Base-by-base conservation (phyloP, 1,140 invertebrate genomes). In the Vanessa tameamea region DNA sequence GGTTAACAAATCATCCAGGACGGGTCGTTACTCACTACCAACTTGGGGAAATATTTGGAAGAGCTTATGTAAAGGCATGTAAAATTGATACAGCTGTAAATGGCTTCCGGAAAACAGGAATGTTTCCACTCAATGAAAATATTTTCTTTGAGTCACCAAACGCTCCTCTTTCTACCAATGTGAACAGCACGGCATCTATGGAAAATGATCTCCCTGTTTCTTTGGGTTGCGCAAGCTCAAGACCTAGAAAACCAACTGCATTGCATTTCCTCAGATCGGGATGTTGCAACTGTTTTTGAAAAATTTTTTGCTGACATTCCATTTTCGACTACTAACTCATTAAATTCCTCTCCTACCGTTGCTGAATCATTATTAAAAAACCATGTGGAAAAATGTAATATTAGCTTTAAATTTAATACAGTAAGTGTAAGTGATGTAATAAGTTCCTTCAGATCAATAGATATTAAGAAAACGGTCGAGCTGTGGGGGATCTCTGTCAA, bases 51-150 rank as follows among this genome's bases (percentile, higher is more conserved):
- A 75, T 83, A 53, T 79, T 89, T 77, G 79, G 76, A 43, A 81
- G 79, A 73, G 82, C 81, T 65, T 87, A 82, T 81, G 43, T 72
- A n/a, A 83, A 80, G 78, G 78, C 77, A 63, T 70, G 69, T 74
- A 74, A 76, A 55, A 73, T 76, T 55, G 51, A 78, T 74, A 81
- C 59, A 23, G 78, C 77, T 20, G 73, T 78, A 20, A 83, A 78
- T 76, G 68, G 74, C 1, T 81, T 82, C 53, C 64, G 64, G 48
- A 75, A 78, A 76, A 81, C 82, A 13, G 77, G 77, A 59, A 77
- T 82, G 66, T 79, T 67, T 57, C 77, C 73, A 73, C 61, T 79
- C 31, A 76, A 82, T 73, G 50, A 69, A 68, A 72, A 74, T 20
- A 63, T 82, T 66, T 82, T 84, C 59, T 13, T 20, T 26, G 64